A percentile compares a stretch with the other conserved stretches of the same genome.
Conservation (phyloP, 2,113 vertebrate species). For the Pelodiscus sinensis region DNA sequence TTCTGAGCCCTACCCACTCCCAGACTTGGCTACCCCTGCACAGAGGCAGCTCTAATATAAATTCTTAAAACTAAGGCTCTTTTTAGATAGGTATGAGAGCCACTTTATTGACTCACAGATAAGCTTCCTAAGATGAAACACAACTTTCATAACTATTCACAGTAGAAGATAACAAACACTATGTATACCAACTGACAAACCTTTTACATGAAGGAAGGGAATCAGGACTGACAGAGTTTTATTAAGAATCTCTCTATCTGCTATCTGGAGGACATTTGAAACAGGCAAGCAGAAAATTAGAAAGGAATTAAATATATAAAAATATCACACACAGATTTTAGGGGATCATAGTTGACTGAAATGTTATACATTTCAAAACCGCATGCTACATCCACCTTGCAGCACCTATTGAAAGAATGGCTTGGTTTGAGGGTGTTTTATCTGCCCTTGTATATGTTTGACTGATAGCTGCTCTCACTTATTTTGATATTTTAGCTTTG, state of each 20-base stretch:
- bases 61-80: not conserved
- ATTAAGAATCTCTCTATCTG: too few species aligned
- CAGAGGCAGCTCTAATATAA: not conserved
- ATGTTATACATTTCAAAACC: not conserved
- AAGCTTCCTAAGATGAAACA: not conserved
- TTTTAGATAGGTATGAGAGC: not conserved
- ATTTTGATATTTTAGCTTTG: not conserved
- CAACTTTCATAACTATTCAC: not conserved
- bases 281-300: not conserved
- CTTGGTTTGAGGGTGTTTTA: not conserved
- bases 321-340: not conserved
- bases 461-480: not conserved
- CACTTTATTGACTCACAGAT: not conserved
- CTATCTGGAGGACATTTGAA: not conserved
- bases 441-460: not conserved
- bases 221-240: not conserved
- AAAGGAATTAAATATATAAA: not conserved
- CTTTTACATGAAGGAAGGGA: not conserved
- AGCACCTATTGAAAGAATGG: not conserved
- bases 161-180: not conserved
- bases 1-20: too few species aligned
- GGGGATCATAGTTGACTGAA: not conserved
- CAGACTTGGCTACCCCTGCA: not conserved
- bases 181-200: not conserved
- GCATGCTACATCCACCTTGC: not conserved